Evolutionary conservation across 2,797 vertebrate species (phyloP), one percentile per base, ranked within the genome.

Genomic region (Danio kyathit): DNA sequence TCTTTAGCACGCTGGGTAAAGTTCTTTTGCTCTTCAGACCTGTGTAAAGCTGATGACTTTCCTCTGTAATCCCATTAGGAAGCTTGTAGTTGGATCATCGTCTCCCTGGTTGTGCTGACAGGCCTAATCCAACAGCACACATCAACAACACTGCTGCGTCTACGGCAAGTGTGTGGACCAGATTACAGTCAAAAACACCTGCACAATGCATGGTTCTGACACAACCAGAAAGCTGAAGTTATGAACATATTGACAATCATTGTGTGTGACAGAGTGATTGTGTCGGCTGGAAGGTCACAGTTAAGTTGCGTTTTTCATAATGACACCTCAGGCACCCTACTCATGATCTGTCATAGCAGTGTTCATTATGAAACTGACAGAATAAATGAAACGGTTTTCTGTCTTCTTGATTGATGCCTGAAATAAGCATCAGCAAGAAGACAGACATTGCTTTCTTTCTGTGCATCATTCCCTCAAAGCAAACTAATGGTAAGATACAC

Each of bases 31-130:
- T 56, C 43, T 59, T 57, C 6, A 56, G 49, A 63, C 44, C 61
- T 46, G 43, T 77, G 57, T 78, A 78, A 81, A 79, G 59, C 72
- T 54, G 49, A 81, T 78, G 29, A 81, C 21, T 81, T 61, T 60
- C 40, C 38, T 57, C 46, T 64, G 12, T 83, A 85, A 83, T 83
- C 81, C 61, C 74, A 74, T 85, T 78, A 83, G 74, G 54, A 78
- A 44, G 61, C 57, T 65, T 21, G 6, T 41, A 78, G 74, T 48
- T 56, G 78, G 74, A 85, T 85, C 81, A 70, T 17, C 7, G 44
- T 75, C 74, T 63, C 70, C 17, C 9, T 38, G 17, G 78, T 78
- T 79, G 41, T 38, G 14, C 71, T 74, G 51, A 72, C 60, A 56
- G 44, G 21, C 21, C 40, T 81, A 81, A 81, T 85, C 57, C 74